Base-by-base conservation (phyloP, 2,797 vertebrate genomes). In the Crenichthys baileyi region DNA sequence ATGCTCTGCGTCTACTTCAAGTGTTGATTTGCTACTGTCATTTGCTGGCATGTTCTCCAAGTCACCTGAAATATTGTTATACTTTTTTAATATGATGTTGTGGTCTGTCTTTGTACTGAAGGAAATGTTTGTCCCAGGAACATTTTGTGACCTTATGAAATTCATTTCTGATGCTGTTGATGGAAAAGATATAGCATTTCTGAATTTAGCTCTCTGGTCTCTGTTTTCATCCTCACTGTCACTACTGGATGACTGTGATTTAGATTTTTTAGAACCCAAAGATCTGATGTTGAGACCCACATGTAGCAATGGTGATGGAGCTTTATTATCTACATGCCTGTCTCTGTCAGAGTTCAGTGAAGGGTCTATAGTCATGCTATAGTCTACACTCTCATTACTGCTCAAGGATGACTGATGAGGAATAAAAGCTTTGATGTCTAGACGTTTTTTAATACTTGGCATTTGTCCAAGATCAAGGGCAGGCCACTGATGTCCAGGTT, bases 41-140 rank as follows among this genome's bases (percentile, higher is more conserved):
- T 31, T 51, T 81, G 31, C 80, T 76, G 36, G 68, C 73, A 77
- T 84, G 6, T 79, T 48, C 2, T 1, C 7, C 12, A 60, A 22
- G 15, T 87, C 53, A 68, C 93, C 87, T 75, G 80, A 67, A 76
- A 88, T 56, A 65, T 72, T 13, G 9, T 51, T 72, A 71, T 91
- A 89, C 29, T 87, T 93, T 81, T 89, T 63, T 79, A 94, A 87
- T 84, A 73, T 85, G 29, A 94, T 83, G 29, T 75, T 61, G 0
- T 53, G 41, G 4, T 88, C 71, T 46, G 65, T 83, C 50, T 86
- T 87, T 85, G 80, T 61, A 78, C 46, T 82, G 5, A 0, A 67
- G 75, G 80, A 41, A 74, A 71, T 50, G 29, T 58, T 78, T 13
- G 73, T 81, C 53, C 68, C 0, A 60, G 75, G 70, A 50, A 31